phyloP scores from a whole-genome alignment of 2,797 vertebrate genomes.

The Alfaro cultratus region DNA sequence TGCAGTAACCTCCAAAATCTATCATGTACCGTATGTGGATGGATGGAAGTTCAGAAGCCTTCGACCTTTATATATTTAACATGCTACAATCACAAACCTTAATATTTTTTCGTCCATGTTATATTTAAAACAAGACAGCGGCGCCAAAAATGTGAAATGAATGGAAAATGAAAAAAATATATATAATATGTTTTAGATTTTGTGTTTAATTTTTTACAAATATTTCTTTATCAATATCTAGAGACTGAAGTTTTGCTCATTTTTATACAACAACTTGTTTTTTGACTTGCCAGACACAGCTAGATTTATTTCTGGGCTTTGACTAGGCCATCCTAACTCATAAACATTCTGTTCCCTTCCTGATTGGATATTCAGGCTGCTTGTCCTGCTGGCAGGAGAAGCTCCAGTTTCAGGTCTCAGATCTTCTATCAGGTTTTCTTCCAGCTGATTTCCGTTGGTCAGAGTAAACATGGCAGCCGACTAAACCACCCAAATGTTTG shows the following conservation, averaged over 20 bases:
- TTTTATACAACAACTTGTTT: neutral
- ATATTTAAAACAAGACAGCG: no score
- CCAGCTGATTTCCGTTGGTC: neutral
- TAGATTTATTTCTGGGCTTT: neutral
- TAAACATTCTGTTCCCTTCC: neutral
- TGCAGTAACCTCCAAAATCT: neutral
- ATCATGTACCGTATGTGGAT: no score
- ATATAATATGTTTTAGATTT: no score
- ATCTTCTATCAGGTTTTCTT: neutral
- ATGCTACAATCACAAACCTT: neutral
- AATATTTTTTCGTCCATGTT: neutral
- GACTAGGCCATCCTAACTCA: neutral
- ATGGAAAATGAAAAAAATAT: no score
- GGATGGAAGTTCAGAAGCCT: no score
- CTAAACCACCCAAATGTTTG: neutral
- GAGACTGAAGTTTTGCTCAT: neutral
- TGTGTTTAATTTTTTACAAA: no score
- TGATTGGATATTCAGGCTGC: neutral
- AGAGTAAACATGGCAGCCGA: neutral
- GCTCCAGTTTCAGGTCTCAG: neutral
- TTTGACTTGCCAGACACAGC: neutral
- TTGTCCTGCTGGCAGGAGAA: neutral
- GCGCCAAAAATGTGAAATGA: neutral
- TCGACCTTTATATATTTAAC: no score
- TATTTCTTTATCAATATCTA: neutral